Evolutionary conservation across 1,140 invertebrate species (phyloP), one percentile per base, ranked within the genome.

Genomic region (Bombus waltoni): DNA sequence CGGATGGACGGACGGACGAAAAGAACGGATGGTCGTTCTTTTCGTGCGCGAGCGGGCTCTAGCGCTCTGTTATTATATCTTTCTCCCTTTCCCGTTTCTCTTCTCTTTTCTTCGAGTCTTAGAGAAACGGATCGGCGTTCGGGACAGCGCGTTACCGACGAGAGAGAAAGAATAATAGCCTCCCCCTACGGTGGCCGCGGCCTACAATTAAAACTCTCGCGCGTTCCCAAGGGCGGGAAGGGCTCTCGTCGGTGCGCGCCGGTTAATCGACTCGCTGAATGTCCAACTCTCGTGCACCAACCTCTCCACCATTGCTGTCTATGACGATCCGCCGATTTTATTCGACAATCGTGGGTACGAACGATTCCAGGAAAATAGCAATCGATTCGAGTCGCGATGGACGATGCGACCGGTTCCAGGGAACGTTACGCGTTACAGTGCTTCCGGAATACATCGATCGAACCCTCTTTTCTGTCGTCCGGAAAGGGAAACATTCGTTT

Each of bases 151-250:
- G 84, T 90, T 88, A 88, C 88, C 87, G 86, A 90, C 89, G 88
- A 89, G 88, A 90, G 90, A 68, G 66, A 66, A 94, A 94, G 94
- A 95, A 94, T 94, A 94, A 95, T 94, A 94, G 93, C 93, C 92
- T 94, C 91, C 70, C 84, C 86, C 80, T 62, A 59, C 62, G 84
- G 44, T 78, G 87, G 84, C 91, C 88, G 87, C 90, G 91, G 92
- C 73, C 94, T 94, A 93, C 94, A 95, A 95, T 95, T 95, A 95
- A 95, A 95, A 95, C 89, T 92, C 90, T 88, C 89, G 82, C 88
- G 87, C 87, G 76, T 91, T 92, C 86, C 76, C 86, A 91, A 85
- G 79, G 91, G 90, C 85, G 89, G 86, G 71, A 82, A 87, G 73
- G 87, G 72, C 84, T 80, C 88, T 89, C 88, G 87, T 83, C 72